Percentiles rank a stretch among this genome's conserved stretches.
Conservation (phyloP, 2,113 vertebrate genomes). For the Mormyrus lacerda region DNA sequence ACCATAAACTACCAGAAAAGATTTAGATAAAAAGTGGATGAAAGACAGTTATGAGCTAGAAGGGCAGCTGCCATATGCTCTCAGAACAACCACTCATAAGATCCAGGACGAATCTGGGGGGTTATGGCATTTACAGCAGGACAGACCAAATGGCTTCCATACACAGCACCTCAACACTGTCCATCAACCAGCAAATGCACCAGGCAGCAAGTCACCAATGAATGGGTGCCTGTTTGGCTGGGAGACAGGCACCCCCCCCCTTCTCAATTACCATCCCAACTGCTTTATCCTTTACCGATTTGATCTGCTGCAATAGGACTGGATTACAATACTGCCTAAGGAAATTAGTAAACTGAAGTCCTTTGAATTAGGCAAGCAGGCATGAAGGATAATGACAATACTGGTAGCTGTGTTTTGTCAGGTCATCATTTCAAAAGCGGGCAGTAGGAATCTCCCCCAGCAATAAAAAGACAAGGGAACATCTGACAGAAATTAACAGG, state of each 20-base stretch:
- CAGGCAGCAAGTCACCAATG: slow-evolving; percentile 3
- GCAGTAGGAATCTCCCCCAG: not conserved
- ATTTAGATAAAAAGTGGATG: not conserved
- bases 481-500: not conserved
- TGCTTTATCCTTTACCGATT: slow-evolving; percentile 34
- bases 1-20: slow-evolving; percentile 10
- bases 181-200: not conserved
- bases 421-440: not conserved
- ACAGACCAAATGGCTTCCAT: not conserved
- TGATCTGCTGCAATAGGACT: slow-evolving; percentile 24
- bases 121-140: not conserved
- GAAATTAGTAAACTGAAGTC: slow-evolving; percentile 46
- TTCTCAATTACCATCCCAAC: slow-evolving; percentile 20
- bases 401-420: slow-evolving; percentile 30
- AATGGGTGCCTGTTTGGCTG: not conserved
- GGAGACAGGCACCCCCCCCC: not conserved
- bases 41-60: too few species aligned
- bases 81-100: not conserved
- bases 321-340: slow-evolving; percentile 49
- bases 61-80: not conserved
- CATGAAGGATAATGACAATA: slow-evolving; percentile 37
- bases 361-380: slow-evolving; percentile 50
- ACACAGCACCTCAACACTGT: not conserved
- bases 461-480: slow-evolving; percentile 17
- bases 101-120: not conserved